These are phyloP conservation scores for Chaenocephalus aceratus DNA, from an alignment of 2,113 vertebrate species.

Conservation along the genomic window DNA sequence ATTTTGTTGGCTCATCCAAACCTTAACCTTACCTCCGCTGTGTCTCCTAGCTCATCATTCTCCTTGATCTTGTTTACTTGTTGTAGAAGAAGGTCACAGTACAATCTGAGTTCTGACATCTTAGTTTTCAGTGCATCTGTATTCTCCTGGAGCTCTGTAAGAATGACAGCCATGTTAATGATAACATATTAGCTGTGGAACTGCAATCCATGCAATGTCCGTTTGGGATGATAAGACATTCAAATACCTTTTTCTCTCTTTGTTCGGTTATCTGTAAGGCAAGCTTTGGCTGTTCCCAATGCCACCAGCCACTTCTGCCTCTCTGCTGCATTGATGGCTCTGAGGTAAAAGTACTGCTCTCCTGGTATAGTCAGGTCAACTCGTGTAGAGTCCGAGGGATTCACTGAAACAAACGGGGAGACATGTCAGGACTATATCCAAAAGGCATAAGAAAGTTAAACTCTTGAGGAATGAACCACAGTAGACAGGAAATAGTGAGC, in stretches of 20 bases:
- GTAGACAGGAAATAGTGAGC: background rate
- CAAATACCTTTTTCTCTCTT: conserved; percentile 94
- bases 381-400: conserved; percentile 93
- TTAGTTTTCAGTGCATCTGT: conserved; percentile 95
- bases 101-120: conserved; percentile 96
- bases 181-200: background rate
- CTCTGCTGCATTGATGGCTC: conserved; percentile 94
- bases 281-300: conserved; percentile 96
- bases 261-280: conserved; percentile 94
- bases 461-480: background rate
- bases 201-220: background rate
- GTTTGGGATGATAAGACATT: background rate
- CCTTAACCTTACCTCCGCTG: conserved; percentile 66
- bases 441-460: background rate
- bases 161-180: conserved; percentile 1
- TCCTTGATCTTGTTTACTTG: conserved; percentile 94
- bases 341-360: conserved; percentile 97
- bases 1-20: conserved; percentile 55
- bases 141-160: conserved; percentile 94
- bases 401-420: conserved; percentile 82
- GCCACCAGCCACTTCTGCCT: conserved; percentile 97
- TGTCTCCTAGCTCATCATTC: conserved; percentile 66
- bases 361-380: conserved; percentile 97
- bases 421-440: background rate
- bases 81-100: conserved; percentile 97